Evolutionary conservation across 1,140 invertebrate species (phyloP).

Genomic region (Paralvinella palmiformis): DNA sequence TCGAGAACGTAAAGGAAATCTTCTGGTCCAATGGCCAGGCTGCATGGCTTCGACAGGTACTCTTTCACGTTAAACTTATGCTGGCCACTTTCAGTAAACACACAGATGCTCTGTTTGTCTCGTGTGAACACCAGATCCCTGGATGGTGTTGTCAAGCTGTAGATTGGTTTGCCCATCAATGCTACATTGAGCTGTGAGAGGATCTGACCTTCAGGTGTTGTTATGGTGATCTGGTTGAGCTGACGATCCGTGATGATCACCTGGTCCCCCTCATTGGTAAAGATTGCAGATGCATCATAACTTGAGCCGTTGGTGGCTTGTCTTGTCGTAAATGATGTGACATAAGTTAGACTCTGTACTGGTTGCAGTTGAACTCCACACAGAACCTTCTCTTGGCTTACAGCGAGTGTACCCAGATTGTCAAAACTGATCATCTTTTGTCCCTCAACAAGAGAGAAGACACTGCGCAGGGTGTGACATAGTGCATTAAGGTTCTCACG

Average conservation of each 20-base stretch:
- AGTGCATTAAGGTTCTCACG: slow-evolving; percentile 8
- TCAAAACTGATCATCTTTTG: not conserved
- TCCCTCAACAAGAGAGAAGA: not conserved
- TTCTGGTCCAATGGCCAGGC: not conserved
- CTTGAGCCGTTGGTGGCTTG: not conserved
- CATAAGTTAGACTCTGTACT: not conserved
- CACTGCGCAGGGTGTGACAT: not conserved
- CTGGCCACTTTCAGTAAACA: not conserved
- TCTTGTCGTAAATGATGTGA: not conserved
- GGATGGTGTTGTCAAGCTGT: not conserved
- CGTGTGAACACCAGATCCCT: slow-evolving; percentile 1
- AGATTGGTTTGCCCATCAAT: not conserved
- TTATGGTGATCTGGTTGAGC: not conserved
- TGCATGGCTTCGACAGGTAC: not conserved
- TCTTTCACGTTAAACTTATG: slow-evolving; percentile 6
- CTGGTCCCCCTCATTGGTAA: not conserved
- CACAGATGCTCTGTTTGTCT: slow-evolving; percentile 8
- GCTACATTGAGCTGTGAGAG: not conserved
- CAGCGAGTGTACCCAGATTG: not conserved
- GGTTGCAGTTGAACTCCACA: not conserved
- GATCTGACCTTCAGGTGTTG: not conserved
- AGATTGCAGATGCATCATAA: slow-evolving; percentile 6
- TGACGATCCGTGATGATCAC: slow-evolving; percentile 8
- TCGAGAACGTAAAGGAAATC: slow-evolving; percentile 11
- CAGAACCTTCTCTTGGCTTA: slow-evolving; percentile 3